These are phyloP conservation scores for Aldrovandia affinis DNA, from an alignment of 2,797 vertebrate genomes.

Conservation along the genomic window DNA sequence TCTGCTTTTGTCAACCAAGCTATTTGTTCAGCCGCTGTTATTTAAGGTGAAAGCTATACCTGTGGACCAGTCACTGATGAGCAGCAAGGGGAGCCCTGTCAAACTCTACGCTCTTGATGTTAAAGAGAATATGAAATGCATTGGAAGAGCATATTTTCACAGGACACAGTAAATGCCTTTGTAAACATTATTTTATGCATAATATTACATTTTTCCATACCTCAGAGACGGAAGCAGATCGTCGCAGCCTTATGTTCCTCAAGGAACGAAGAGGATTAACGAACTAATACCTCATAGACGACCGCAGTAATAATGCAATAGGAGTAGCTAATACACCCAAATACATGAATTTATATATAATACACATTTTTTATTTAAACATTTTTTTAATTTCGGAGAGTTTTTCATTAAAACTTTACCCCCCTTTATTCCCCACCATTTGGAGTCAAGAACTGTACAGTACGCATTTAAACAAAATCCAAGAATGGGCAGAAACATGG, in stretches of 20 bases:
- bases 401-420: too few relatives aligned
- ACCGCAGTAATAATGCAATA: background rate
- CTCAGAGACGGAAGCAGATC: background rate
- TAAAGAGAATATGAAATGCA: constrained; percentile 40
- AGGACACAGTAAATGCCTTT: background rate
- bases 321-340: background rate
- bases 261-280: too few relatives aligned
- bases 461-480: too few relatives aligned
- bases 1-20: constrained; percentile 26
- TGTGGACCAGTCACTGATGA: constrained; percentile 34
- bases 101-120: constrained; percentile 41
- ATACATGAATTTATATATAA: too few relatives aligned
- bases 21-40: constrained; percentile 22
- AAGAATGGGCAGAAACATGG: too few relatives aligned
- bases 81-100: constrained; percentile 27
- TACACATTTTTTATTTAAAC: too few relatives aligned
- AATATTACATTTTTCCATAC: constrained; percentile 2
- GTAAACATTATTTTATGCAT: background rate
- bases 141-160: constrained; percentile 36
- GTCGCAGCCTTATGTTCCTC: too few relatives aligned
- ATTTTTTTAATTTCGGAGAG: background rate
- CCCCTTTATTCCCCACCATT: too few relatives aligned
- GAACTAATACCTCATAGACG: constrained; percentile 7
- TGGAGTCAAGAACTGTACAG: too few relatives aligned
- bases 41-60: constrained; percentile 52